These are phyloP conservation scores for Plagodis dolabraria DNA, from an alignment of 2,888 invertebrate species.

Conservation along the genomic window DNA sequence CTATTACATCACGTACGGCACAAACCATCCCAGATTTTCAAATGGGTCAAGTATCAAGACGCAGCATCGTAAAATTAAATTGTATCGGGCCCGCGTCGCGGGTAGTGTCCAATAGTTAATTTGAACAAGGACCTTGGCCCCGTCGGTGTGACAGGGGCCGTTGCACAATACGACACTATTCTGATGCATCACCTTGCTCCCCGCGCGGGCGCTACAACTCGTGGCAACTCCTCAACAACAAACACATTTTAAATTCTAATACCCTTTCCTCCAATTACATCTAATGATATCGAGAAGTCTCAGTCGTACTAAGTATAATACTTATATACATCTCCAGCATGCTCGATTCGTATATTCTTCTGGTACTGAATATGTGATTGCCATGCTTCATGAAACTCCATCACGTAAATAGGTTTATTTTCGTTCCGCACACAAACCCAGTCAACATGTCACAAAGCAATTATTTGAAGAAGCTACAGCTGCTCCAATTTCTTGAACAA, in stretches of 20 bases:
- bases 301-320: too few relatives aligned
- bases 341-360: background rate
- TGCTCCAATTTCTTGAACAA: constrained; percentile 19
- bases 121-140: constrained; percentile 55
- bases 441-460: constrained; percentile 22
- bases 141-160: constrained; percentile 50
- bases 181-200: constrained; percentile 62
- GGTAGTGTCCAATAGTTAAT: constrained; percentile 48
- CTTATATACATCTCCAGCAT: background rate
- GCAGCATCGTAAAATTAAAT: constrained; percentile 36
- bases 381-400: constrained; percentile 24
- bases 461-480: constrained; percentile 24
- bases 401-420: constrained; percentile 12
- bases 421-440: constrained; percentile 7
- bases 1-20: constrained; percentile 19
- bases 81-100: constrained; percentile 40
- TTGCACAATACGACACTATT: constrained; percentile 67
- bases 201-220: constrained; percentile 32
- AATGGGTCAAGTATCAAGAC: constrained; percentile 37
- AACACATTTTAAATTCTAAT: too few relatives aligned
- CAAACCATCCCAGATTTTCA: constrained; percentile 20
- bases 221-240: background rate
- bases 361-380: background rate
- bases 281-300: too few relatives aligned
- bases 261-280: too few relatives aligned